These are phyloP conservation scores for Anthoscopus minutus DNA, from an alignment of 2,113 vertebrate species.

Conservation along the genomic window DNA sequence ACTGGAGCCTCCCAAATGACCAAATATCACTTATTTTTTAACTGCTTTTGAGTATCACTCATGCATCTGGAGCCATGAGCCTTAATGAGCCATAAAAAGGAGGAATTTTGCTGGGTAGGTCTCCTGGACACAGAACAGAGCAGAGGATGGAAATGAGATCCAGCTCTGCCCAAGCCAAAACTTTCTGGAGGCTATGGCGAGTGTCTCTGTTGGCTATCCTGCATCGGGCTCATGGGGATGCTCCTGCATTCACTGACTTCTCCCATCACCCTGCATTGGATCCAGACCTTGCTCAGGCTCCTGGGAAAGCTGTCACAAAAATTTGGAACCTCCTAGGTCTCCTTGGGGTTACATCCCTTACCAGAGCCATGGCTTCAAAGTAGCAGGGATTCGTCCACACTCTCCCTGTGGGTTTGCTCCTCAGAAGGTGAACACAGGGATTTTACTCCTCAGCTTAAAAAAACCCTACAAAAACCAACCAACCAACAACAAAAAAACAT, in stretches of 20 bases:
- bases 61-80: background rate
- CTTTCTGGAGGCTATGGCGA: rapidly evolving
- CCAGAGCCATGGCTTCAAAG: background rate
- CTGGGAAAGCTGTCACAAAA: background rate
- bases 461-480: too few species aligned
- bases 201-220: background rate
- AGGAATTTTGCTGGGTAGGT: conserved; percentile 9
- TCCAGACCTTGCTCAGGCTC: background rate
- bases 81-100: background rate
- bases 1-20: background rate
- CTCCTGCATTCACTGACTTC: background rate
- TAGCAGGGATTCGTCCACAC: rapidly evolving
- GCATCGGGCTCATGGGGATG: rapidly evolving
- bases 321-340: background rate
- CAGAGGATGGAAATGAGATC: background rate
- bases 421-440: background rate
- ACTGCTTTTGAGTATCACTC: background rate
- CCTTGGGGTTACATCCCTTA: too few species aligned
- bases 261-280: rapidly evolving
- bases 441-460: background rate
- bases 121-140: conserved; percentile 39
- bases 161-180: background rate
- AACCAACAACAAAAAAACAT: background rate
- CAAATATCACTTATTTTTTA: background rate
- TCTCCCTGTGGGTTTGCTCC: background rate